Evolutionary conservation across 2,888 invertebrate species (phyloP).

Genomic region (Aleiodes testaceus): DNA sequence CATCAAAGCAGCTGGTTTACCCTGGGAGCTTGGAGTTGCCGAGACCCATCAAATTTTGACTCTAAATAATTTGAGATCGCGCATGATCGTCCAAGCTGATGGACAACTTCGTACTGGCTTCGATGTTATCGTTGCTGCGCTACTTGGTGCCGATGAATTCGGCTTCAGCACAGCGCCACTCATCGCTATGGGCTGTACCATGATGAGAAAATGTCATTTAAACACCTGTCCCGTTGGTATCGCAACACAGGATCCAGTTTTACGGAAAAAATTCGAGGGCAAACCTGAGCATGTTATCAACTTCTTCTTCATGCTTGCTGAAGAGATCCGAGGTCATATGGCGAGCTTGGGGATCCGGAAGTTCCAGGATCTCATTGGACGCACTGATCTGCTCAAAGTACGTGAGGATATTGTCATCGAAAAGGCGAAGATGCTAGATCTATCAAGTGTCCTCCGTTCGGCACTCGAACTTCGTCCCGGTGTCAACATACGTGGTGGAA

Average conservation of each 20-base stretch:
- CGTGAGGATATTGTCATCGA: slow-evolving; percentile 79
- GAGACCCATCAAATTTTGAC: slow-evolving; percentile 99
- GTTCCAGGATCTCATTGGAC: slow-evolving; percentile 93
- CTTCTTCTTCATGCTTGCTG: slow-evolving; percentile 97
- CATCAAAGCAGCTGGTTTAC: slow-evolving; percentile 97
- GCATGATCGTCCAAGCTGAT: slow-evolving; percentile 96
- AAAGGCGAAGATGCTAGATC: slow-evolving; percentile 90
- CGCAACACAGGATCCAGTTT: slow-evolving; percentile 97
- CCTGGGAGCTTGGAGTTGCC: slow-evolving; percentile 98
- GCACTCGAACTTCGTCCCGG: slow-evolving; percentile 93
- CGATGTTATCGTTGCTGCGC: slow-evolving; percentile 95
- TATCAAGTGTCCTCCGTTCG: slow-evolving; percentile 89
- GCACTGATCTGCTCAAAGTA: slow-evolving; percentile 89
- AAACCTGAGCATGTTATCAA: slow-evolving; percentile 98
- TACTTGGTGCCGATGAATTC: slow-evolving; percentile 98
- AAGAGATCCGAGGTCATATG: slow-evolving; percentile 95
- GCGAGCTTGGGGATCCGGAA: slow-evolving; percentile 90
- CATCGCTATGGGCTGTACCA: slow-evolving; percentile 98
- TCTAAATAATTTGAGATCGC: slow-evolving; percentile 91
- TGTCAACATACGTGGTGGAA: slow-evolving; percentile 92
- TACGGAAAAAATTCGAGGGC: slow-evolving; percentile 97
- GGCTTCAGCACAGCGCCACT: slow-evolving; percentile 99
- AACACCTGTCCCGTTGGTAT: slow-evolving; percentile 99
- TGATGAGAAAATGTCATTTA: slow-evolving; percentile 99
- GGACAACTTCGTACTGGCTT: slow-evolving; percentile 96